Base-by-base conservation (phyloP, 2,797 vertebrate species). In the Xenops minutus region DNA sequence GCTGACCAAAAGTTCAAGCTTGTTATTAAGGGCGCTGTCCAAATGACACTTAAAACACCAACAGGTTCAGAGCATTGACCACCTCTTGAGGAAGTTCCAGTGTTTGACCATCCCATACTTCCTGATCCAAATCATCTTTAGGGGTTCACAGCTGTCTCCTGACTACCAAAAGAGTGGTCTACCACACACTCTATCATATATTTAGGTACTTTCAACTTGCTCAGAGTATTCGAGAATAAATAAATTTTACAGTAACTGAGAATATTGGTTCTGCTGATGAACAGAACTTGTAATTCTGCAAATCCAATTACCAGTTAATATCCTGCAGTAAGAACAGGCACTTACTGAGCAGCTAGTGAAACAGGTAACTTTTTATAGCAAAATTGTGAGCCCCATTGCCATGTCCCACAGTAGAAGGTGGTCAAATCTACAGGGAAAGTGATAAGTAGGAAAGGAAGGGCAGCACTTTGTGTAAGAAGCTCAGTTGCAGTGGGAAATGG, bases 101-200 rank as follows among this genome's bases (percentile, higher is more conserved):
- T 6, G 39, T 14, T 44, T 39, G 51, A 59, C 32, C 34, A 36
- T 21, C n/a, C n/a, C 64, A 39, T 1, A 29, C 16, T 22, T 62
- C 63, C 67, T 36, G 20, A 75, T 24, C 51, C 51, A 36, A 78
- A 29, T 5, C 8, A 46, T 7, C 66, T 46, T 14, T 48, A 2
- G 32, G 21, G 27, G 39, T 75, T 43, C 58, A 61, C 17, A 46
- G 19, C 14, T 41, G 32, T 48, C 59, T 56, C 43, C 46, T 8
- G 7, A 46, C 29, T 32, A 66, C 84, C 22, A 48, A 23, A 88
- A 43, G 0, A 71, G 12, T 10, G 26, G 29, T 10, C 49, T 59
- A 12, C 30, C 36, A 34, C 1, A 9, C 15, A 75, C 5, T 21
- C 39, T 27, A 54, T 6, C 36, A 10, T 5, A 0, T 14, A 26